Evolutionary conservation across 2,113 vertebrate genomes (phyloP), one percentile per base, ranked within the genome.

Genomic region (Oncorhynchus clarkii): DNA sequence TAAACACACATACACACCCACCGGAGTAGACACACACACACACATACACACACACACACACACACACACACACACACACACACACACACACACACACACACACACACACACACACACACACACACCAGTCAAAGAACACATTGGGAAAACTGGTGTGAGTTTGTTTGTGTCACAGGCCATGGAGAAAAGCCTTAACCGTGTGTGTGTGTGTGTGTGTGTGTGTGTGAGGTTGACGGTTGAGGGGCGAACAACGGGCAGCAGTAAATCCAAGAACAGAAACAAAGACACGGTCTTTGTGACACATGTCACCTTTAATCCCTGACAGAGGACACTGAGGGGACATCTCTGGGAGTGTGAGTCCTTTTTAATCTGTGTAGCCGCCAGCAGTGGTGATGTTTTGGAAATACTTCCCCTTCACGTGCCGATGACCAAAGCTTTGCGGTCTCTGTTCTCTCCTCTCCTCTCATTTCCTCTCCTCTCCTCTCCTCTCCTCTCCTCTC

Each of bases 211-310:
- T 18, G 49, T 24, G 6, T 66, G 73, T 20, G 24, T 75, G 24
- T 24, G 65, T 26, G 49, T 69, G 29, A 13, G 20, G 65, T 22
- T 51, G 72, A 27, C 22, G 5, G 49, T 34, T 27, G 87, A 88
- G 81, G 86, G 82, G 34, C 73, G 31, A 88, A 84, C 88, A 73
- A 84, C 77, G 80, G 87, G 29, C 78, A 87, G 78, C 74, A 2
- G 84, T 80, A 92, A n/a, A 91, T 89, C 86, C 88, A 84, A 78
- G 84, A 88, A 84, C 74, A 86, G 77, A 89, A 91, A 92, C 90
- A 91, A 87, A 81, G 67, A 73, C 80, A n/a, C 77, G 65, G 80
- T 85, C 84, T 74, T 72, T 51, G 77, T 87, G 91, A 89, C 88
- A 88, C 77, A 59, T 45, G 84, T 90, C 86, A 86, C 86, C 83